Conservation (phyloP, 2,113 vertebrate genomes). For the Sander vitreus region DNA sequence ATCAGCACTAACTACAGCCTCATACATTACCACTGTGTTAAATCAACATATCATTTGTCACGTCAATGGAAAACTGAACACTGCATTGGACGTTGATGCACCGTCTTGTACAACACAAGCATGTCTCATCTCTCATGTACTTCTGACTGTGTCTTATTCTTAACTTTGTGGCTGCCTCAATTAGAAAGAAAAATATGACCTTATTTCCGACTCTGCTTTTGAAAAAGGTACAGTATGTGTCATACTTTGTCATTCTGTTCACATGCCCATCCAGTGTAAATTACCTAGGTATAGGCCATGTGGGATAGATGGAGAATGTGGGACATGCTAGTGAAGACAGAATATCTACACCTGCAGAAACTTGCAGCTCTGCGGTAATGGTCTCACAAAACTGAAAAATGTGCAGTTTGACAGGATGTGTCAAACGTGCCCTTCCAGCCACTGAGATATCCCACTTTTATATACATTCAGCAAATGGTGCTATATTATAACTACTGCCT, state of each 20-base stretch:
- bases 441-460: slow-evolving; percentile 63
- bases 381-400: slow-evolving; percentile 62
- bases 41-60: not conserved
- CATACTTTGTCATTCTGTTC: slow-evolving; percentile 46
- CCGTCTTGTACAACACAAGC: not conserved
- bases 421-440: slow-evolving; percentile 68
- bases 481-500: slow-evolving; percentile 40
- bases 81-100: not conserved
- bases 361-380: slow-evolving; percentile 58
- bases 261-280: slow-evolving; percentile 36
- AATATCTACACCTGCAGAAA: slow-evolving; percentile 66
- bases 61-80: not conserved
- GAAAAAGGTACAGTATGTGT: slow-evolving; percentile 3
- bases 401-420: slow-evolving; percentile 71
- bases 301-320: slow-evolving; percentile 56
- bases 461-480: slow-evolving; percentile 58
- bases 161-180: slow-evolving; percentile 13
- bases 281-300: slow-evolving; percentile 41
- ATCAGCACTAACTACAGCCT: not conserved
- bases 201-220: slow-evolving; percentile 20
- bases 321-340: slow-evolving; percentile 66
- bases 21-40: not conserved
- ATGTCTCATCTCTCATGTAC: not conserved
- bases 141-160: not conserved
- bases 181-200: slow-evolving; percentile 43